Evolutionary conservation across 2,888 invertebrate genomes (phyloP).

Genomic region (Halictus ligatus): DNA sequence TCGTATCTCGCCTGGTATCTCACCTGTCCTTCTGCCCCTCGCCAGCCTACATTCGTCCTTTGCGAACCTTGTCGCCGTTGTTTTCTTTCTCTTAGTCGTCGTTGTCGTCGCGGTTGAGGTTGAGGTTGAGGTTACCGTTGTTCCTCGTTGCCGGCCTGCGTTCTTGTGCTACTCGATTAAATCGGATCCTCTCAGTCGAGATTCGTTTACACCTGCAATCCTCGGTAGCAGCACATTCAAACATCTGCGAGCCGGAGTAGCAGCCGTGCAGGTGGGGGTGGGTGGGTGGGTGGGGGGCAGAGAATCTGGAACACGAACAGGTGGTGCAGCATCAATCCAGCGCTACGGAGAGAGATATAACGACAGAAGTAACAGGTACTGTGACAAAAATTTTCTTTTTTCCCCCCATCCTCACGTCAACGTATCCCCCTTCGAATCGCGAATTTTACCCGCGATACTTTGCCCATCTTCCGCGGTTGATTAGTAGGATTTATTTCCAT

Average conservation of each 20-base stretch:
- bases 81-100: not conserved
- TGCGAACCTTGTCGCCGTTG: not conserved
- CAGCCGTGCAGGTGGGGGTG: constrained; percentile 1
- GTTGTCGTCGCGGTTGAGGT: not conserved
- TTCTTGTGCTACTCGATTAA: constrained; percentile 12
- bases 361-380: constrained; percentile 64
- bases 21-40: constrained; percentile 1
- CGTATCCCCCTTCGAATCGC: not conserved
- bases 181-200: not conserved
- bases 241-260: constrained; percentile 23
- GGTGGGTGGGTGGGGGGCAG: constrained; percentile 38
- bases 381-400: constrained; percentile 14
- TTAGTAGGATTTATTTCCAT: not conserved
- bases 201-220: constrained; percentile 3
- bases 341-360: constrained; percentile 44
- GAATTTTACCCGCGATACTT: not conserved
- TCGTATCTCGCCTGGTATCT: not conserved
- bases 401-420: not conserved
- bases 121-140: not conserved
- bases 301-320: constrained; percentile 63
- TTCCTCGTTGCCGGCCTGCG: not conserved
- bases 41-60: not conserved
- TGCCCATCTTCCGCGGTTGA: not conserved
- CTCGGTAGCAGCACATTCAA: constrained; percentile 5
- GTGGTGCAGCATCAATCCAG: constrained; percentile 55